These are phyloP conservation scores for Arenicola marina DNA, from an alignment of 2,888 invertebrate genomes.

Conservation along the genomic window DNA sequence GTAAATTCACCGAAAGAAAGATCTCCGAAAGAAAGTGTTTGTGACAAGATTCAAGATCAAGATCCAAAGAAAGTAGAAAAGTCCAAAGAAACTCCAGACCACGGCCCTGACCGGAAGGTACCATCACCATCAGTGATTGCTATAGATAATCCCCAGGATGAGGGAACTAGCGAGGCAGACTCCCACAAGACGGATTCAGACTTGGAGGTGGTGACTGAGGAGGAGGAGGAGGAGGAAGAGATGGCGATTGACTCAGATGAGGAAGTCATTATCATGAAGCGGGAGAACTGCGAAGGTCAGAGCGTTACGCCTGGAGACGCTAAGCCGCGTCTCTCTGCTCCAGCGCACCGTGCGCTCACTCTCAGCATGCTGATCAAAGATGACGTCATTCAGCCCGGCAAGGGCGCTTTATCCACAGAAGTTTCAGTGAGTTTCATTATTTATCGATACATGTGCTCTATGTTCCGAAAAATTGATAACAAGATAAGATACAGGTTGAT, in stretches of 20 bases:
- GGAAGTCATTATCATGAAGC: too few species aligned
- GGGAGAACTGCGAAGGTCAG: not conserved
- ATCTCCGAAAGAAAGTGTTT: too few species aligned
- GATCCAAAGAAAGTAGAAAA: too few species aligned
- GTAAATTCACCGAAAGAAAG: too few species aligned
- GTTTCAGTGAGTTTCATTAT: slow-evolving; percentile 76
- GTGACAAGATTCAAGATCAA: too few species aligned
- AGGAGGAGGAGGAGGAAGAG: slow-evolving; percentile 15
- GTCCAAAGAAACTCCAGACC: too few species aligned
- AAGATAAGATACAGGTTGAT: too few species aligned
- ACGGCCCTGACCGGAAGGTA: too few species aligned
- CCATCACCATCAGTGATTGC: too few species aligned
- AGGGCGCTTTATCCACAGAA: slow-evolving; percentile 84
- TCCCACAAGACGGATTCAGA: not conserved
- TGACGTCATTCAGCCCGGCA: slow-evolving; percentile 81
- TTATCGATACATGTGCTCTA: too few species aligned
- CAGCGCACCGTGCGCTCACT: slow-evolving; percentile 69
- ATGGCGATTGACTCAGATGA: slow-evolving; percentile 10
- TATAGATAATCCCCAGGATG: too few species aligned
- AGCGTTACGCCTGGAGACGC: not conserved
- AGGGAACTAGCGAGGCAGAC: not conserved
- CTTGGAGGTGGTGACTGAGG: slow-evolving; percentile 9
- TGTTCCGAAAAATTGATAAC: too few species aligned
- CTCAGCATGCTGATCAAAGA: slow-evolving; percentile 84
- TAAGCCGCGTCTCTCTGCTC: not conserved